phyloP scores from a whole-genome alignment of 1,140 invertebrate genomes.

The Octopus bimaculoides region DNA sequence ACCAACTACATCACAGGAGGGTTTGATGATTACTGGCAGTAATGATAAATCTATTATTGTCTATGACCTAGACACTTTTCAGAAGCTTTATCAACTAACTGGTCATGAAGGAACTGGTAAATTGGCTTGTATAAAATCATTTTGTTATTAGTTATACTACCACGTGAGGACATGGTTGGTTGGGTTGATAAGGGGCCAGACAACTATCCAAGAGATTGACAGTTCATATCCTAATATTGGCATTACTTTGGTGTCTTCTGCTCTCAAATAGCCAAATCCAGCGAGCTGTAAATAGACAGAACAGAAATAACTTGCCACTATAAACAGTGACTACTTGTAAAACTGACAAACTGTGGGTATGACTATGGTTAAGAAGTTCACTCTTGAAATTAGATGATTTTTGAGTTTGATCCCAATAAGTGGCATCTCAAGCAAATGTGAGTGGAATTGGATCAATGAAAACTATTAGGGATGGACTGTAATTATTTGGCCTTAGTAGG shows the following conservation, averaged over 20 bases:
- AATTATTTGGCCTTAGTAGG: too few species aligned
- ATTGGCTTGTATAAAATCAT: slow-evolving; percentile 2
- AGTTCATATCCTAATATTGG: not conserved
- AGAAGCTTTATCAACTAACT: slow-evolving; percentile 65
- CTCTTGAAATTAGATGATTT: too few species aligned
- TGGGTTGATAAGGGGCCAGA: not conserved
- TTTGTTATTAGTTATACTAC: not conserved
- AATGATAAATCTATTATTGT: slow-evolving; percentile 82
- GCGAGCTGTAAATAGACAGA: too few species aligned
- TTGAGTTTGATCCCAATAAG: too few species aligned
- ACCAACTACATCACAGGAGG: slow-evolving; percentile 69
- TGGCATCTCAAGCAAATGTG: too few species aligned
- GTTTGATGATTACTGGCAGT: slow-evolving; percentile 82
- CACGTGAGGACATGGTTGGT: not conserved
- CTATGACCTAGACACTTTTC: slow-evolving; percentile 64
- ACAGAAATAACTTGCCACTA: too few species aligned
- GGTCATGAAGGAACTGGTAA: slow-evolving; percentile 77
- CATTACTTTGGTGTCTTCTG: not conserved
- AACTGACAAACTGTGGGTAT: too few species aligned
- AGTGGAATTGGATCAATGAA: too few species aligned
- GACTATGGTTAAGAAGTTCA: too few species aligned
- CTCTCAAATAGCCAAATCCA: not conserved
- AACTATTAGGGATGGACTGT: too few species aligned
- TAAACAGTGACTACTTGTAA: too few species aligned
- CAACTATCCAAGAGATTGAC: not conserved